Evolutionary conservation across 2,113 vertebrate species (phyloP), one percentile per base, ranked within the genome.

Genomic region (Chascanopsetta lugubris): DNA sequence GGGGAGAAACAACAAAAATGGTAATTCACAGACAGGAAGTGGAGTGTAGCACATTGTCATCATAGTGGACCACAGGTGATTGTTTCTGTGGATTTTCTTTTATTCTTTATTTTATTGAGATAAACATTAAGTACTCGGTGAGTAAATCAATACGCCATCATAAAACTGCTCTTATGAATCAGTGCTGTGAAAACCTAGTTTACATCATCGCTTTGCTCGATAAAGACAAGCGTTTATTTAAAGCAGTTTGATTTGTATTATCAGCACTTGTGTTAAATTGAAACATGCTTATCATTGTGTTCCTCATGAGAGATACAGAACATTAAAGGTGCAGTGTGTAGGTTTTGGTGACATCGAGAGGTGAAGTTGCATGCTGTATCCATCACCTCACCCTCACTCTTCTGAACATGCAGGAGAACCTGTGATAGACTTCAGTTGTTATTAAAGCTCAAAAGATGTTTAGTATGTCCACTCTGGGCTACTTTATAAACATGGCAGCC

Each of bases 1-100:
- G 45, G 73, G 60, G 60, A 50, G 62, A 32, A 50, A 60, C 62
- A 60, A 59, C 58, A 45, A 42, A 73, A 47, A 73, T 53, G 42
- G 42, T 42, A 69, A 76, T 66, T 66, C 21, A 42, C 51, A 17
- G 30, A 61, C 38, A 59, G 47, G 26, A 60, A 9, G 24, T 57
- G 42, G 40, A 74, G 53, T 70, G 26, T 10, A 62, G 27, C 2
- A 0, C 13, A 13, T 18, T 15, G 30, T 22, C 15, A 15, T 15
- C 15, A 24, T 2, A 18, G 17, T 21, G 12, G 25, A 63, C 21
- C 13, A 9, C 24, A 24, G 25, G 42, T 53, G 49, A 62, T 36
- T 24, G 60, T 51, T 69, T 46, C 4, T 59, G 26, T 50, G 27
- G 8, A 6, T 40, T 24, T 34, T 32, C n/a, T n/a, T n/a, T n/a